phyloP scores from a whole-genome alignment of 2,888 invertebrate species.

The Odontocerum albicorne region DNA sequence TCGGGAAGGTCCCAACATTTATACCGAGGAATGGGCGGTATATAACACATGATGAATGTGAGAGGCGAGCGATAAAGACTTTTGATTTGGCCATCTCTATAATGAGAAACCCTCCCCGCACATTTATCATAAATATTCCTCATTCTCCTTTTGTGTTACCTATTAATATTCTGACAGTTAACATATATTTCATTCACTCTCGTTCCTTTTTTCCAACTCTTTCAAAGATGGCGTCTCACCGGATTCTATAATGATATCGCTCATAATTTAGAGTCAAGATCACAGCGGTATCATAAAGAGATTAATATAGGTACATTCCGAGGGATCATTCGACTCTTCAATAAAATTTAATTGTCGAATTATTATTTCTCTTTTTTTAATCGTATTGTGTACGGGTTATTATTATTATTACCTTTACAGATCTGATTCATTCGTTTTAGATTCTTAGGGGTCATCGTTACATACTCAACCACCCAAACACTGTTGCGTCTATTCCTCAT shows the following conservation, averaged over 20 bases:
- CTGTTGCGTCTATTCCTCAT: neutral
- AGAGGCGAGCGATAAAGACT: conserved; percentile 36
- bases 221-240: conserved; percentile 36
- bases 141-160: conserved; percentile 36
- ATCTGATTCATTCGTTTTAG: neutral
- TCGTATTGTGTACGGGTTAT: conserved; percentile 24
- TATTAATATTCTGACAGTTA: conserved; percentile 37
- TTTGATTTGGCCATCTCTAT: conserved; percentile 37
- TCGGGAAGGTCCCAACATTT: conserved; percentile 9
- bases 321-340: conserved; percentile 33
- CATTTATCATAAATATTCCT: conserved; percentile 35
- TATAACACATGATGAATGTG: conserved; percentile 33
- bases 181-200: conserved; percentile 36
- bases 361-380: conserved; percentile 19
- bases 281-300: conserved; percentile 35
- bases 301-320: conserved; percentile 33
- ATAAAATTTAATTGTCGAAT: conserved; percentile 36
- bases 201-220: conserved; percentile 32
- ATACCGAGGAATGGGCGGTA: conserved; percentile 32
- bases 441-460: neutral
- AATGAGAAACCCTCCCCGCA: conserved; percentile 34
- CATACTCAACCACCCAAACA: neutral
- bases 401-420: conserved; percentile 12
- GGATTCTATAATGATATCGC: conserved; percentile 36
- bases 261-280: conserved; percentile 36